Evolutionary conservation across 37 sponge, comb jelly and placozoan species (phyloP), one percentile per base, ranked within the genome.

Genomic region (Chondrilla cf. caribensis): DNA sequence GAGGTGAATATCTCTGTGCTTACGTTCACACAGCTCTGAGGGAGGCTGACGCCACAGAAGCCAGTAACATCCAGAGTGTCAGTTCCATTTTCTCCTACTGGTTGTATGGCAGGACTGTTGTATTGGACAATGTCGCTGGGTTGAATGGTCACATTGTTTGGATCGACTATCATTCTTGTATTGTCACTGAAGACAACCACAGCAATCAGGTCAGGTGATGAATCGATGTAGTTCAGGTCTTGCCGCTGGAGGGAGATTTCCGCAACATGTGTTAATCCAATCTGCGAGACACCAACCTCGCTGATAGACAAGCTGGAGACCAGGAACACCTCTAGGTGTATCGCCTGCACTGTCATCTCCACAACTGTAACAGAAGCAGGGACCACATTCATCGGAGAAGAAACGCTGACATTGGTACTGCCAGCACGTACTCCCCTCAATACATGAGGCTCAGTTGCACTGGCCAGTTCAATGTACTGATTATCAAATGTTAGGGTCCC

Each of bases 141-240:
- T n/a, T n/a, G n/a, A n/a, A n/a, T n/a, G n/a, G n/a, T n/a, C n/a
- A 47, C 51, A 19, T 62, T 6, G 44, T 82, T 71, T 47, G 38
- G 68, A 36, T 36, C 42, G 21, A 89, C 18, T 42, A 76, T 60
- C 78, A 81, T 66, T 33, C 70, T 76, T 7, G 51, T 51, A 14
- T 60, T 58, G 71, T 89, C 89, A 54, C 60, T 84, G 59, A 84
- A 89, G 75, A 82, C 42, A 21, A 37, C 85, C 39, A 81, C 85
- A 24, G 65, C 85, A n/a, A 81, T 47, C 21, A 84, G 18, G 18
- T 41, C 42, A 15, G 60, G 33, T 31, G 26, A 33, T 1, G 79
- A 83, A 28, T 38, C 18, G 22, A 78, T 58, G 37, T 79, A 64
- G 3, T 66, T 51, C 42, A 87, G 83, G 0, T 83, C 78, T 31